Evolutionary conservation across 2,113 vertebrate species (phyloP).

Genomic region (Varanus salvator): DNA sequence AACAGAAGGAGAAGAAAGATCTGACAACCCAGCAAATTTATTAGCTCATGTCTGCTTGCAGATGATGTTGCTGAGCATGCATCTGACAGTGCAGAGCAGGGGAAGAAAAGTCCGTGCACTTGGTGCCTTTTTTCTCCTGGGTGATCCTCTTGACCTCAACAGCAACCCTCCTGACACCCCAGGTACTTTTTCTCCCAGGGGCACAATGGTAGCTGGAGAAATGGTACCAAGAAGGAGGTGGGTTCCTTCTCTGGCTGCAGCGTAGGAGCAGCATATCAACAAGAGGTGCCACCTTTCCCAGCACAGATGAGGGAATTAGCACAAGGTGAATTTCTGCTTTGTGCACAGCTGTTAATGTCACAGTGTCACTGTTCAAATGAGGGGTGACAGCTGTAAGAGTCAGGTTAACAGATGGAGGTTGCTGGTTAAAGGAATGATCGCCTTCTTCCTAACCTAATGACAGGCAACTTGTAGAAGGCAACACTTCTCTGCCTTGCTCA

Average conservation of each 20-base stretch:
- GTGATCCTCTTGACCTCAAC: background rate
- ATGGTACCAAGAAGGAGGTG: too few species aligned
- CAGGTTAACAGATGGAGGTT: background rate
- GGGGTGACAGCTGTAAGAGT: background rate
- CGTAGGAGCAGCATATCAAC: too few species aligned
- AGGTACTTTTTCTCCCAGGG: too few species aligned
- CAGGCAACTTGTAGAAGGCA: too few species aligned
- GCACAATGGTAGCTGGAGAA: too few species aligned
- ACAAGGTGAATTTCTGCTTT: too few species aligned
- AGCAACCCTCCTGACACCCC: background rate
- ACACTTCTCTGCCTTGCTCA: too few species aligned
- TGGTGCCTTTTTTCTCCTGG: background rate
- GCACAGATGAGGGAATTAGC: too few species aligned
- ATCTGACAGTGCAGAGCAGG: background rate
- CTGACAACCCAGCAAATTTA: conserved; percentile 13
- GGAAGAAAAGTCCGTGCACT: too few species aligned
- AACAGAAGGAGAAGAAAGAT: background rate
- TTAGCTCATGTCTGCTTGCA: background rate
- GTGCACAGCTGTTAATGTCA: background rate
- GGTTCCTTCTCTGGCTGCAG: too few species aligned
- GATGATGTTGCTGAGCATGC: background rate
- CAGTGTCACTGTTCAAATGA: background rate
- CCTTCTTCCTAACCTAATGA: too few species aligned
- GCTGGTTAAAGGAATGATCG: background rate
- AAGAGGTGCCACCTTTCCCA: too few species aligned